Base-by-base conservation (phyloP, 1,140 invertebrate species). In the Venturia canescens region DNA sequence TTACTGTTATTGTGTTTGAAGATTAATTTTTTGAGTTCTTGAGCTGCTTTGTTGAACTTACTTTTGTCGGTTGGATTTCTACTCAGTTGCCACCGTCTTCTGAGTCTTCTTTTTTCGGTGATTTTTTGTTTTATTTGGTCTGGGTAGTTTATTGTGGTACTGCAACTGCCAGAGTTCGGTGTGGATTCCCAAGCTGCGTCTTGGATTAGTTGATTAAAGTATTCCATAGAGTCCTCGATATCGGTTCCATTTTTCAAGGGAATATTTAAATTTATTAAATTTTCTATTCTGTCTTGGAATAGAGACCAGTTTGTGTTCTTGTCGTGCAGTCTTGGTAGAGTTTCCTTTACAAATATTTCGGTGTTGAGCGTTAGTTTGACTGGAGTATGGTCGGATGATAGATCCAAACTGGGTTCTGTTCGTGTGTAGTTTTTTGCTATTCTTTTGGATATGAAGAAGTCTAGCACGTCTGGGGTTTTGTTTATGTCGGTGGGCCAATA, bases 391-490 rank as follows among this genome's bases (percentile, higher is more conserved):
- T 87, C 83, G 1, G 83, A 87, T 34, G 85, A 82, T 48, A 82
- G 27, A 60, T 81, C 80, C 53, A 74, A 31, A 44, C 69, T 76
- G 38, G 66, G 21, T 76, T 84, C 74, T 4, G 82, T 75, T 23
- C 79, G 27, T 15, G 82, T 78, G 44, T 85, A 84, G 38, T 29
- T 34, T 34, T 44, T 79, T 26, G 4, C 78, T 13, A 63, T 78
- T 16, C 71, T n/a, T n/a, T 67, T 79, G 29, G 77, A 83, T 16
- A 78, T 80, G 48, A 23, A 86, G 21, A 83, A 92, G 6, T 87
- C 92, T 0, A 91, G 81, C 0, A 88, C 86, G 27, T 92, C 91
- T 0, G 88, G 89, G 60, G 83, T 85, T 81, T 88, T 87, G 23
- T 70, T 84, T 48, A 18, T 71, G 63, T 89, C 87, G 21, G 86